Evolutionary conservation across 2,113 vertebrate genomes (phyloP).

Genomic region (Loxodonta africana): DNA sequence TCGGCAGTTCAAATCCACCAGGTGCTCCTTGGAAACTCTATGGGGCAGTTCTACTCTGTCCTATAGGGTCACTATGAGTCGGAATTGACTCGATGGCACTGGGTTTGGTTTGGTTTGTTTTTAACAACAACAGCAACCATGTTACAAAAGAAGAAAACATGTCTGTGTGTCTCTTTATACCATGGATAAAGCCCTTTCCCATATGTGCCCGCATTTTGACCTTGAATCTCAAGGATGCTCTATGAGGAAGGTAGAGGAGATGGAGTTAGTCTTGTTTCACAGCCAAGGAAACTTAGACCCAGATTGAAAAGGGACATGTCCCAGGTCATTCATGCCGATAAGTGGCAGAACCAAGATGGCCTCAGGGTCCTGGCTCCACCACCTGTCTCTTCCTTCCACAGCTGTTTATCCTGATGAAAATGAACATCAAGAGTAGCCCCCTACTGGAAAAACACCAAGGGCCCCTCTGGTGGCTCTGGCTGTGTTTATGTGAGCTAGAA

Average conservation of each 20-base stretch:
- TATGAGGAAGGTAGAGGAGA: not conserved
- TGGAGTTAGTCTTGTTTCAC: not conserved
- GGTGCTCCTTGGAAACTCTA: not conserved
- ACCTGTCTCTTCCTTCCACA: not conserved
- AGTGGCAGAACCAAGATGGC: not conserved
- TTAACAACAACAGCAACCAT: not conserved
- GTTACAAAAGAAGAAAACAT: no score
- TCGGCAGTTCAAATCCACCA: no score
- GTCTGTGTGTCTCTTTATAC: not conserved
- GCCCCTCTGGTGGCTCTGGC: not conserved
- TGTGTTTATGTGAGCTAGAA: accelerated
- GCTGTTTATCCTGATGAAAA: not conserved
- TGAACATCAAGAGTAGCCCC: not conserved
- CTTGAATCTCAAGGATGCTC: not conserved
- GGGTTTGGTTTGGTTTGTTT: no score
- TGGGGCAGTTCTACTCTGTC: no score
- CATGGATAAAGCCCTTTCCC: not conserved
- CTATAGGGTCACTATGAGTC: no score
- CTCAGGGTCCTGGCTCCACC: not conserved
- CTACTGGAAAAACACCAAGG: not conserved
- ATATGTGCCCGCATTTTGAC: not conserved
- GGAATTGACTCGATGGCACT: not conserved
- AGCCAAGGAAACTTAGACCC: not conserved
- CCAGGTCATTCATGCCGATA: no score
- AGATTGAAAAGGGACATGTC: not conserved